Evolutionary conservation across 2,113 vertebrate genomes (phyloP).

Genomic region (Echinops telfairi): DNA sequence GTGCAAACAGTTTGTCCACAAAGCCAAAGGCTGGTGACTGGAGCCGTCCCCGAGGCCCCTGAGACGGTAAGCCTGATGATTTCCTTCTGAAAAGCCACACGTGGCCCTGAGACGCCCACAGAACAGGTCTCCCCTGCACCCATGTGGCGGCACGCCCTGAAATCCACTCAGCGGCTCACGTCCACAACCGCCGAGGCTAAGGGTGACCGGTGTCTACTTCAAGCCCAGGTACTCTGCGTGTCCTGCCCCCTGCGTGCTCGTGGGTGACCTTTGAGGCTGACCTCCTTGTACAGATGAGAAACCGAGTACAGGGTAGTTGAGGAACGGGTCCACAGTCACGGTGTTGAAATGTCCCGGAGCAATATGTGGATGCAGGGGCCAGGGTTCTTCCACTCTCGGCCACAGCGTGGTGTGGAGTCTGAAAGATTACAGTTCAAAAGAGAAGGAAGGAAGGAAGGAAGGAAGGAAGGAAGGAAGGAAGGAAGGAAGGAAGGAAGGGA

Average conservation of each 20-base stretch:
- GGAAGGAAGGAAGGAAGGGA: not conserved
- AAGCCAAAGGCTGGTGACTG: not conserved
- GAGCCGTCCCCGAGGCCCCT: not conserved
- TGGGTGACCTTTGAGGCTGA: not conserved
- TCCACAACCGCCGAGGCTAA: no score
- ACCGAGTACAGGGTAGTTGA: not conserved
- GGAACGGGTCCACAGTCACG: not conserved
- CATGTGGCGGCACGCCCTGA: not conserved
- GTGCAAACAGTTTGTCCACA: not conserved
- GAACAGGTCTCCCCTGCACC: not conserved
- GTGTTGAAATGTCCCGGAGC: not conserved
- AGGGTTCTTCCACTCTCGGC: not conserved
- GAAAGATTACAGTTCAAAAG: not conserved
- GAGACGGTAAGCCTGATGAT: not conserved
- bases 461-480: no score
- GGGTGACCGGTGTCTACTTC: no score
- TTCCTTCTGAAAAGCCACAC: not conserved
- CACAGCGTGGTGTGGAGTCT: rapidly evolving
- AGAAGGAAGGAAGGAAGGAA: no score
- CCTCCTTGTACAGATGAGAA: not conserved
- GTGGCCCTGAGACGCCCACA: not conserved
- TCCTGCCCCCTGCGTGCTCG: not conserved
- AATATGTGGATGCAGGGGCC: rapidly evolving
- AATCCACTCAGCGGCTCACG: no score
- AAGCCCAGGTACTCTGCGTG: not conserved